These are phyloP conservation scores for Chironomus striatipennis DNA, from an alignment of 1,140 invertebrate species.

Conservation along the genomic window DNA sequence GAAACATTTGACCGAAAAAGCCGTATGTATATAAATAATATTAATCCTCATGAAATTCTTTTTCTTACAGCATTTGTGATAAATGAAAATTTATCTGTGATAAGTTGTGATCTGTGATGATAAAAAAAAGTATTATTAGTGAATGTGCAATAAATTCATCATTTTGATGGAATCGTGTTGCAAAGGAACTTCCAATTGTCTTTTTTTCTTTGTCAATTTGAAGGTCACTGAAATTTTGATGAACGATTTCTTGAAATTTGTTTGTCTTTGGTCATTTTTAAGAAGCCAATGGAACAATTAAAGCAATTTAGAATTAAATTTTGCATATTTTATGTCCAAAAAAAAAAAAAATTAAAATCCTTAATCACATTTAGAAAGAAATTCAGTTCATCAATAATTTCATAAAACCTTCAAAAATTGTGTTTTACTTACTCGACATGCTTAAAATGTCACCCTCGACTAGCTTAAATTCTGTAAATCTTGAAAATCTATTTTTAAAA, in stretches of 20 bases:
- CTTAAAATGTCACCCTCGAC: background rate
- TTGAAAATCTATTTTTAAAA: slow-evolving; percentile 19
- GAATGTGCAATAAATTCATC: slow-evolving; percentile 23
- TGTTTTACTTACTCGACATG: slow-evolving; percentile 1
- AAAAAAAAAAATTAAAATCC: too few relatives aligned
- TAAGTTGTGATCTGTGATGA: background rate
- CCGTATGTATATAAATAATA: slow-evolving; percentile 50
- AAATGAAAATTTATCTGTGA: background rate
- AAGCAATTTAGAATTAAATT: too few relatives aligned
- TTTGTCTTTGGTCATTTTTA: too few relatives aligned
- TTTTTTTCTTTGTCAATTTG: background rate
- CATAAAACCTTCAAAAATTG: slow-evolving; percentile 12
- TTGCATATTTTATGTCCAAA: too few relatives aligned
- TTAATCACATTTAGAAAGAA: background rate
- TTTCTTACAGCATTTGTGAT: background rate
- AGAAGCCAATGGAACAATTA: too few relatives aligned
- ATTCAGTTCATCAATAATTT: background rate
- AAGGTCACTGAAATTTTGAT: background rate
- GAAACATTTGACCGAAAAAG: slow-evolving; percentile 88
- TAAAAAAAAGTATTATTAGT: background rate
- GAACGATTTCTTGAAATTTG: background rate
- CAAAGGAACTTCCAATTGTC: background rate
- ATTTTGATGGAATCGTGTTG: background rate
- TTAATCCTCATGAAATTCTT: slow-evolving; percentile 21
- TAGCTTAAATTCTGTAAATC: slow-evolving; percentile 2